Evolutionary conservation across 1,140 invertebrate species (phyloP), one percentile per base, ranked within the genome.

Genomic region (Spodoptera frugiperda): DNA sequence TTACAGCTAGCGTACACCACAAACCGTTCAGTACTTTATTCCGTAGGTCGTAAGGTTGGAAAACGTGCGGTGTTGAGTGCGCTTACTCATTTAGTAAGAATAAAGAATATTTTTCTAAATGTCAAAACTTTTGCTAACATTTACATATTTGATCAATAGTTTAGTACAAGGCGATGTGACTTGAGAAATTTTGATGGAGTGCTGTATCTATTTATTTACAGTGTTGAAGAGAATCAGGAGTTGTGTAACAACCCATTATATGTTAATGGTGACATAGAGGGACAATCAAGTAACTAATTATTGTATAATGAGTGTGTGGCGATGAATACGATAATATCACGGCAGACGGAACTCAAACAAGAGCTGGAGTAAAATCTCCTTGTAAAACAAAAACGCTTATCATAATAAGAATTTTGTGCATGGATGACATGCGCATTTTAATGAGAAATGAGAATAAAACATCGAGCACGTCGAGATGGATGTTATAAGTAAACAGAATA

Each of bases 61-160:
- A 25, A 67, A 48, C 14, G 44, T 25, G 63, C 19, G 63, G 2
- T n/a, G 17, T 49, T 67, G 12, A 21, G 15, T 48, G 63, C 14
- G 10, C 17, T 67, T 67, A 49, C 17, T 65, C 44, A 65, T 48
- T 46, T 39, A 44, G 63, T 25, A 9, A 19, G 44, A 67, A 67
- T 67, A 67, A 63, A 17, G 59, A 63, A 44, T 63, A 44, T 63
- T 65, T 55, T 49, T 67, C 5, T 39, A 67, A 67, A 67, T 67
- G 63, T 67, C 63, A 67, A 67, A 67, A 14, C 46, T 67, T 21
- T 17, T 49, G 63, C 19, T n/a, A 48, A 48, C 44, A 48, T 48
- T 48, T n/a, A 65, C 61, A 21, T 48, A 21, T 49, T 17, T 49
- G 63, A 67, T 67, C 44, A 12, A 67, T 49, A 21, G 17, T 15